Percentiles rank a stretch among this genome's conserved stretches.
Conservation (phyloP, 2,888 invertebrate species). For the Andricus quercusramuli region DNA sequence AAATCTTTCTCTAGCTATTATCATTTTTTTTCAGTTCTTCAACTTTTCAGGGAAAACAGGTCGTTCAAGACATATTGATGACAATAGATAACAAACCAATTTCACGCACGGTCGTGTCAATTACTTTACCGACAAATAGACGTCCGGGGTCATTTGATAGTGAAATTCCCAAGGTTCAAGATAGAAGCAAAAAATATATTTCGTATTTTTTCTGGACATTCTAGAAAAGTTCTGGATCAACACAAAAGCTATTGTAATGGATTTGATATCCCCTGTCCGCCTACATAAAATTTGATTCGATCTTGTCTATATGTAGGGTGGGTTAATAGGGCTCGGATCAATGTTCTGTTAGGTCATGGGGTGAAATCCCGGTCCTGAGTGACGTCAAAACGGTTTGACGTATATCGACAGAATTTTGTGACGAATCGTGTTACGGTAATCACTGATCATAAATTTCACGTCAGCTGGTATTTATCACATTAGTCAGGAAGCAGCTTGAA, state of each 20-base stretch:
- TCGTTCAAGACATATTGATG: constrained; percentile 19
- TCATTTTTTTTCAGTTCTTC: too few relatives aligned
- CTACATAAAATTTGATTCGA: background rate
- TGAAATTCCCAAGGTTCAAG: background rate
- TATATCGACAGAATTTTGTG: background rate
- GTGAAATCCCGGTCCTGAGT: background rate
- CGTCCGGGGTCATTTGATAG: background rate
- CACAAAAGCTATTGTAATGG: background rate
- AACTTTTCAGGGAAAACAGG: background rate
- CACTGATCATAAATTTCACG: background rate
- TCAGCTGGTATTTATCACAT: background rate
- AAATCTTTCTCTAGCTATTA: too few relatives aligned
- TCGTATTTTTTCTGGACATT: background rate
- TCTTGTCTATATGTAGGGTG: background rate
- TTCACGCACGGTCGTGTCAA: background rate
- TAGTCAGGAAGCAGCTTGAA: background rate
- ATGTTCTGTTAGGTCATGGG: constrained; percentile 19
- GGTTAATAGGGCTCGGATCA: background rate
- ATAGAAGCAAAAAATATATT: background rate
- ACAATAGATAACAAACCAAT: constrained; percentile 16
- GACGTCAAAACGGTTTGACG: constrained; percentile 8
- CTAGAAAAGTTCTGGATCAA: background rate
- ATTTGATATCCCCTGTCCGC: background rate
- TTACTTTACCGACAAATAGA: constrained; percentile 4
- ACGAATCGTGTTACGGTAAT: background rate